These are phyloP conservation scores for Nibea coibor DNA, from an alignment of 2,113 vertebrate genomes.

Conservation along the genomic window DNA sequence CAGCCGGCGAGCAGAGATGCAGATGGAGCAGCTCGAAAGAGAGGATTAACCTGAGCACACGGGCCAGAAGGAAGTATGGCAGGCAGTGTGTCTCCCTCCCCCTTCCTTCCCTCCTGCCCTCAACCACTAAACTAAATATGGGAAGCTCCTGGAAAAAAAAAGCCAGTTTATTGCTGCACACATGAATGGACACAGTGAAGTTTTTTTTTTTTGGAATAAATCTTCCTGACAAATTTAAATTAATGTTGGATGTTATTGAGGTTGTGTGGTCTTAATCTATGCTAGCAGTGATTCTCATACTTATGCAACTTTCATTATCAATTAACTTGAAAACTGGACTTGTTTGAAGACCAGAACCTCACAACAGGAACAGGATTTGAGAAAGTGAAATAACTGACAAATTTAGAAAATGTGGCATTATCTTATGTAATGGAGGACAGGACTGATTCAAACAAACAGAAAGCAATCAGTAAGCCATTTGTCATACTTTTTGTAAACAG, in stretches of 20 bases:
- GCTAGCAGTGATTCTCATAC: background rate
- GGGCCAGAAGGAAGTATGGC: conserved; percentile 52
- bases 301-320: background rate
- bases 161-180: background rate
- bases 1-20: conserved; percentile 49
- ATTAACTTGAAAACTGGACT: background rate
- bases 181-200: background rate
- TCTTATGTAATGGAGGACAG: background rate
- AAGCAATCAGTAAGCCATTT: background rate
- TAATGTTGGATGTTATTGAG: background rate
- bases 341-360: background rate
- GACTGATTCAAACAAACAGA: no score
- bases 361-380: background rate
- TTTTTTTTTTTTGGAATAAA: conserved; percentile 5
- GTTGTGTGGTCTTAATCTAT: background rate
- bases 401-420: background rate
- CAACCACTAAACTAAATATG: conserved; percentile 18
- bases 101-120: background rate
- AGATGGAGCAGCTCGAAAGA: conserved; percentile 64
- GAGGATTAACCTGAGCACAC: conserved; percentile 70
- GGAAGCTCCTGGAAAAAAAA: background rate
- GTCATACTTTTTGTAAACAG: background rate
- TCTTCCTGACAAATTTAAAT: background rate
- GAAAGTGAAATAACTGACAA: background rate
- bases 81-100: background rate